A percentile compares a stretch with the other conserved stretches of the same genome.
Evolutionary conservation across 2,113 vertebrate genomes (phyloP).

Genomic region (Sebastes schlegelii): DNA sequence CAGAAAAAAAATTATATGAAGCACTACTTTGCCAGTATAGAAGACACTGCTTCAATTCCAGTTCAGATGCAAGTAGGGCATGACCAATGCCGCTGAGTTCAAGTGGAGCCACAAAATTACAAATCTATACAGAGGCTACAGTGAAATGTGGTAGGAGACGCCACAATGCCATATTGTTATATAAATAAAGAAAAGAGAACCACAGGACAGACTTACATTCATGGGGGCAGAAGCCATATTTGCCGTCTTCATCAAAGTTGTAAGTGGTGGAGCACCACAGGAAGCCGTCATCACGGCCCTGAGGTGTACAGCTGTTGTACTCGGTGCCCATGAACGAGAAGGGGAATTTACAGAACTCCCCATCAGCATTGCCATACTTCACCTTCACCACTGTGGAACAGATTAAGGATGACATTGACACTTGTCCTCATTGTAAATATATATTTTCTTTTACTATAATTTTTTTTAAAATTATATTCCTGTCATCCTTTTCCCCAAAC

Average conservation of each 20-base stretch:
- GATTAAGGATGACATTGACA: neutral
- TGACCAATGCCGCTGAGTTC: neutral
- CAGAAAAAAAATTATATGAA: constrained; percentile 36
- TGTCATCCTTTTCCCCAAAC: neutral
- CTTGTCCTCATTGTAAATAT: neutral
- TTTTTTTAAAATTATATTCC: neutral
- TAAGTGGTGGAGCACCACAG: constrained; percentile 97
- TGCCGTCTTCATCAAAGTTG: constrained; percentile 94
- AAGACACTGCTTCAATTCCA: neutral
- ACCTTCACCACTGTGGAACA: constrained; percentile 91
- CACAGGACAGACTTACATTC: constrained; percentile 88
- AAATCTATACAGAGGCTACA: neutral
- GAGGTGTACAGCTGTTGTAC: constrained; percentile 92
- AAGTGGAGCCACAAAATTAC: neutral
- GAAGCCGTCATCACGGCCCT: constrained; percentile 94
- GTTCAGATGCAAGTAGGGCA: constrained; percentile 31
- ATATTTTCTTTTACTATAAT: neutral
- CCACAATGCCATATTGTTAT: neutral
- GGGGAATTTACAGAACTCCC: constrained; percentile 97
- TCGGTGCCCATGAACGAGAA: constrained; percentile 95
- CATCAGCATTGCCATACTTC: constrained; percentile 96
- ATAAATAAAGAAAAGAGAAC: neutral
- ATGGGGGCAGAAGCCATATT: constrained; percentile 98
- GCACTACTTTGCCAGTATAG: neutral
- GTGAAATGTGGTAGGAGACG: neutral